A percentile compares a stretch with the other conserved stretches of the same genome.
Evolutionary conservation across 1,140 invertebrate species (phyloP).

Genomic region (Drosophila sp.): DNA sequence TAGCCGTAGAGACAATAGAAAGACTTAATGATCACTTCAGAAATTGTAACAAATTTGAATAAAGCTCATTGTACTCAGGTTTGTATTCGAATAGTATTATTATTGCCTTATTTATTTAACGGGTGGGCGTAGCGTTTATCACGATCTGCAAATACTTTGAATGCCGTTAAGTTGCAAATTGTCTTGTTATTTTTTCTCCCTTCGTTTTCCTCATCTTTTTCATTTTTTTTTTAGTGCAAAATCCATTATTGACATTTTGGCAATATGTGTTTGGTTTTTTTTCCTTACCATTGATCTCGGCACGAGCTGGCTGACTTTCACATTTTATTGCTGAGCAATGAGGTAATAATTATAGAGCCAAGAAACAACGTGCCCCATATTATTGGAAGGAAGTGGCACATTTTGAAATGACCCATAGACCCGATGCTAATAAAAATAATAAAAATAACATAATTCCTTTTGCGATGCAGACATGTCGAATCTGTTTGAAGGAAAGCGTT

Average conservation of each 20-base stretch:
- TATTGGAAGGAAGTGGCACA: slow-evolving; percentile 19
- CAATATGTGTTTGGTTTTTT: slow-evolving; percentile 16
- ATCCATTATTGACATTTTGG: slow-evolving; percentile 45
- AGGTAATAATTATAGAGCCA: slow-evolving; percentile 43
- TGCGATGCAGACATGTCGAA: slow-evolving; percentile 24
- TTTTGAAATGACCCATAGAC: slow-evolving; percentile 2
- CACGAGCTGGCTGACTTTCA: slow-evolving; percentile 74
- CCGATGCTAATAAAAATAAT: neutral
- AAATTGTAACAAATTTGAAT: slow-evolving; percentile 50
- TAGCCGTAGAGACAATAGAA: slow-evolving; percentile 26
- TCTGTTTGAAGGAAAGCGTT: slow-evolving; percentile 29
- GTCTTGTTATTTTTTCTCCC: slow-evolving; percentile 28
- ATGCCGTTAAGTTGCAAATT: slow-evolving; percentile 62
- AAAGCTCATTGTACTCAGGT: slow-evolving; percentile 20
- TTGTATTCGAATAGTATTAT: slow-evolving; percentile 13
- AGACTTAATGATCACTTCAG: slow-evolving; percentile 34
- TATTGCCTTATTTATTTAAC: slow-evolving; percentile 59
- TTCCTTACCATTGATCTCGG: slow-evolving; percentile 45
- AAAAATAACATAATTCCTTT: neutral
- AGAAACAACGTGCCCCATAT: too few relatives aligned
- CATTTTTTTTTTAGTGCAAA: slow-evolving; percentile 18
- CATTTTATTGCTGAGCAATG: slow-evolving; percentile 49
- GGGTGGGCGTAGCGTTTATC: slow-evolving; percentile 74
- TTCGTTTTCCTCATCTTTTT: neutral
- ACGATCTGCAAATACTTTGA: slow-evolving; percentile 72